phyloP scores from a whole-genome alignment of 2,888 invertebrate genomes.

The Seladonia tumulorum region DNA sequence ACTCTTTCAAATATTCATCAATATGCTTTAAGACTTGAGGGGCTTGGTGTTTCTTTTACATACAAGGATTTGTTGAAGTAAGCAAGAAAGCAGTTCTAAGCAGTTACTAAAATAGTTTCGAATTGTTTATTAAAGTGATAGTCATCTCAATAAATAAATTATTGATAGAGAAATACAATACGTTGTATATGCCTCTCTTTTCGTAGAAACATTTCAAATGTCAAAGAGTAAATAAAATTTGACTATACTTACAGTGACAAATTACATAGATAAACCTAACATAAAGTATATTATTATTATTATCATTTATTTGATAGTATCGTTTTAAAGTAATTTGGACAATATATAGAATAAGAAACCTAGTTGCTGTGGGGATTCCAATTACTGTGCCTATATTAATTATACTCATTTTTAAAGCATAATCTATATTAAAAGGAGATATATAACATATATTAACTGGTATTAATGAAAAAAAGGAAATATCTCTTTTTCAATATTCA shows the following conservation, averaged over 20 bases:
- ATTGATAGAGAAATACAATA: neutral
- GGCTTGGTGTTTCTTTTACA: neutral
- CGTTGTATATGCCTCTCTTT: neutral
- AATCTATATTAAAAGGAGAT: no score
- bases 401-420: no score
- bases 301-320: neutral
- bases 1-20: neutral
- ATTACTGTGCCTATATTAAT: no score
- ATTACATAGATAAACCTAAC: neutral
- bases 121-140: neutral
- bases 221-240: neutral
- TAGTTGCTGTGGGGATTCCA: no score
- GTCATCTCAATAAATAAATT: neutral
- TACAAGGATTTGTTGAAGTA: neutral
- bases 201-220: neutral
- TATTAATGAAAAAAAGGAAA: no score
- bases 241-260: neutral
- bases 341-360: neutral
- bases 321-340: neutral
- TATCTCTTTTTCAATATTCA: no score
- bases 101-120: neutral
- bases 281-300: neutral
- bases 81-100: neutral
- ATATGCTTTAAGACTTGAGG: neutral
- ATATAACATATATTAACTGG: no score